Conservation (phyloP, 1,140 invertebrate genomes). For the Papilio glaucus region DNA sequence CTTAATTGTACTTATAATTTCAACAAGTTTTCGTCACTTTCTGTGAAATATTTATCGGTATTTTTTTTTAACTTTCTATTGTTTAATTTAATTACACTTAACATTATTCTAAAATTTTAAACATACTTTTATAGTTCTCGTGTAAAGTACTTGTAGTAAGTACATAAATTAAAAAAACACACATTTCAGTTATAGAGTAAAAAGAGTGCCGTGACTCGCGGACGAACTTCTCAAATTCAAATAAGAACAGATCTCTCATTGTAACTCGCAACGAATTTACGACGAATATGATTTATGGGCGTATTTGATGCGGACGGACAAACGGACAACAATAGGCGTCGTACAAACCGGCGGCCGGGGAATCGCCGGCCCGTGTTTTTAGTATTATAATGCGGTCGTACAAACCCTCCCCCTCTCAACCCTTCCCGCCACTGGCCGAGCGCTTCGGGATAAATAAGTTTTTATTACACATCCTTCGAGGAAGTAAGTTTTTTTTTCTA, state of each 20-base stretch:
- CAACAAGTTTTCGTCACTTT: too few species aligned
- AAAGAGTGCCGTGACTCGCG: constrained; percentile 58
- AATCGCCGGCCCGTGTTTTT: constrained; percentile 62
- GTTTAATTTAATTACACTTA: too few species aligned
- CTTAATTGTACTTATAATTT: too few species aligned
- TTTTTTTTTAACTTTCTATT: too few species aligned
- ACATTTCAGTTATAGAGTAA: background rate
- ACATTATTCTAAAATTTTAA: too few species aligned
- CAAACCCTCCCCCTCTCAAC: constrained; percentile 49
- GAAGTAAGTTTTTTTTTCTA: constrained; percentile 47
- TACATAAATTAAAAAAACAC: background rate
- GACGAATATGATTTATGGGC: constrained; percentile 80
- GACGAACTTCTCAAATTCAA: constrained; percentile 65
- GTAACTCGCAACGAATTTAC: constrained; percentile 80
- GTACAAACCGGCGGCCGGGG: constrained; percentile 66
- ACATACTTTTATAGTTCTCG: too few species aligned
- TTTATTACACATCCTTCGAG: constrained; percentile 66
- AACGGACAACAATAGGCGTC: constrained; percentile 72
- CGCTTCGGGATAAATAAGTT: constrained; percentile 49
- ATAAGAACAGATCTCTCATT: constrained; percentile 81
- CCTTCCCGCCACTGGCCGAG: background rate
- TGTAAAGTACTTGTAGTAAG: too few species aligned
- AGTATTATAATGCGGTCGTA: constrained; percentile 78
- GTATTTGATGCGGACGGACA: constrained; percentile 79
- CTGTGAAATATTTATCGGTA: too few species aligned